Evolutionary conservation across 2,797 vertebrate genomes (phyloP).

Genomic region (Scolopax rusticola): DNA sequence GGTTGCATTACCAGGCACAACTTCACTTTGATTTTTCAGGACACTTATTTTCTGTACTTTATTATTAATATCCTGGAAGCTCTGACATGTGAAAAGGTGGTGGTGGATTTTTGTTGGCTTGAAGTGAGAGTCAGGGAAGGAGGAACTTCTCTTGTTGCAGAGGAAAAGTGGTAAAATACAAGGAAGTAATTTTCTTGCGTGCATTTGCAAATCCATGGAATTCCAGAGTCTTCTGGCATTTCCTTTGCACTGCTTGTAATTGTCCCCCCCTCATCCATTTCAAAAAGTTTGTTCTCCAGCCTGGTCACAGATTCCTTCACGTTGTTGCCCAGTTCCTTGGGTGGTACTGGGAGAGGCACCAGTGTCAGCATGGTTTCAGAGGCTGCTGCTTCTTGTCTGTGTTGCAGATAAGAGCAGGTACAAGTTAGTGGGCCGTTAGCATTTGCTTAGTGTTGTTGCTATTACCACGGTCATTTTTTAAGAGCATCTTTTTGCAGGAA

Average conservation of each 20-base stretch:
- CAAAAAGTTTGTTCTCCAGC: background rate
- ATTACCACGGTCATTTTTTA: background rate
- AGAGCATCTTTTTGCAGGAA: background rate
- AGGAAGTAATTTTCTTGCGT: fast-evolving
- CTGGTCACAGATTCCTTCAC: background rate
- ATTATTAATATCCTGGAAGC: background rate
- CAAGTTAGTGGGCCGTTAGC: background rate
- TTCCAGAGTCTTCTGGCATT: background rate
- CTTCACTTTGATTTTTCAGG: background rate
- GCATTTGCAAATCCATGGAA: background rate
- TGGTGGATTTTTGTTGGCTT: background rate
- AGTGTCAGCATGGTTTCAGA: fast-evolving
- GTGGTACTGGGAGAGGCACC: background rate
- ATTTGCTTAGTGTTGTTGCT: background rate
- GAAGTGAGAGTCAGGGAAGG: background rate
- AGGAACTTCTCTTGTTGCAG: background rate
- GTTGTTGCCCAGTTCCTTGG: background rate
- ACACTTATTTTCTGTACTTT: background rate
- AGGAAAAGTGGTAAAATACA: background rate
- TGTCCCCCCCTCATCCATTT: background rate
- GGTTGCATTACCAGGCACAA: background rate
- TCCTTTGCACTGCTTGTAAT: background rate
- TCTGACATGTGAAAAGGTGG: background rate
- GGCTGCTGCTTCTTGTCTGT: background rate
- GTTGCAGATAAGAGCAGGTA: background rate